A percentile compares a stretch with the other conserved stretches of the same genome.
phyloP scores from a whole-genome alignment of 2,113 vertebrate genomes.

The Ammodytes dubius region DNA sequence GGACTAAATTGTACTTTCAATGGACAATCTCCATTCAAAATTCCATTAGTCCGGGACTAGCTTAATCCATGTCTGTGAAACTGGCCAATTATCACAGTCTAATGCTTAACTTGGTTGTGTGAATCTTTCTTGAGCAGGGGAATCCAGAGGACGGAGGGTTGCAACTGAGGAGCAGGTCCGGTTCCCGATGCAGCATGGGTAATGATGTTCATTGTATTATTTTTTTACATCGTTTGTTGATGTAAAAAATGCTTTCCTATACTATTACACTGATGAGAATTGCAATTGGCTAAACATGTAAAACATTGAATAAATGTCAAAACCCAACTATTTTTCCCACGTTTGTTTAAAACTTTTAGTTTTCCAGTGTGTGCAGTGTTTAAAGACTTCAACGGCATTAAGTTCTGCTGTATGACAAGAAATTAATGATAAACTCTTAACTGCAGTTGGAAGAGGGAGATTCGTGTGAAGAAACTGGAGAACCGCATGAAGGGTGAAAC shows the following conservation, averaged over 20 bases:
- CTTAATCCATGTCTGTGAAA: too few species aligned
- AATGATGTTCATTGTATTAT: constrained; percentile 32
- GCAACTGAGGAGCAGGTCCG: constrained; percentile 94
- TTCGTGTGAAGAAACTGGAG: constrained; percentile 91
- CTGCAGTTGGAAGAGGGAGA: constrained; percentile 93
- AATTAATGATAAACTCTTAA: constrained; percentile 22
- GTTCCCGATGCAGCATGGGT: constrained; percentile 93
- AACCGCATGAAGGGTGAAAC: constrained; percentile 96
- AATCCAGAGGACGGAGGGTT: constrained; percentile 88
- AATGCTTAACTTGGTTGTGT: constrained; percentile 25
- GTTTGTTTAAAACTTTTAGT: neutral
- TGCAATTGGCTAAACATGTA: neutral
- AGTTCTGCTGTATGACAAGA: neutral
- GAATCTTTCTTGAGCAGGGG: constrained; percentile 80
- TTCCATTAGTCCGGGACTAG: too few species aligned
- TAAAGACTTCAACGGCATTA: neutral
- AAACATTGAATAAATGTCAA: neutral
- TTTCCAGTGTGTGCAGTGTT: neutral
- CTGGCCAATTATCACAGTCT: neutral
- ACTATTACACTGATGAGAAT: neutral
- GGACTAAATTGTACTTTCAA: too few species aligned
- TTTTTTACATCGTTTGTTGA: neutral
- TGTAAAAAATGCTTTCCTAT: neutral
- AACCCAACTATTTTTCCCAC: neutral
- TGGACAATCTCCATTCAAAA: too few species aligned